Base-by-base conservation (phyloP, 2,113 vertebrate species). In the Pseudopipra pipra region DNA sequence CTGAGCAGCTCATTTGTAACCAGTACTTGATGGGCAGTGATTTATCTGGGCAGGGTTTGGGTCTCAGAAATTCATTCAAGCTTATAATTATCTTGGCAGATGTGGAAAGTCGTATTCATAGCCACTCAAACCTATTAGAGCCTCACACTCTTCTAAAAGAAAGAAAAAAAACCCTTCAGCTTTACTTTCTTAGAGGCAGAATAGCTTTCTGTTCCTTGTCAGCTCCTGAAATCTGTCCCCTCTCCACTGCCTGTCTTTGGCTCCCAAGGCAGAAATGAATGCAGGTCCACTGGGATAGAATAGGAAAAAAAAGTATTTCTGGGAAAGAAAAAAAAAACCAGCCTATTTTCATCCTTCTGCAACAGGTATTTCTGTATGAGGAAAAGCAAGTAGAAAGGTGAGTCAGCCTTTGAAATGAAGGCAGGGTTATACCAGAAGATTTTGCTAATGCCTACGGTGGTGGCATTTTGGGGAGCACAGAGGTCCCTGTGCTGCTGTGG, bases 41-140 rank as follows among this genome's bases (percentile, higher is more conserved):
- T 96, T 89, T 95, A 68, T 87, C 68, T 75, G 61, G 61, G 25
- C 63, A 75, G 86, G 16, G 10, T 84, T 72, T 86, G 58, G 55
- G 52, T 74, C 62, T 96, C 84, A 89, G 91, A 85, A 95, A 87
- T 78, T 68, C 76, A 46, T 91, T 96, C 70, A 82, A 89, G 73
- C 86, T 90, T 92, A 72, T 92, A 92, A 94, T 92, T 93, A 75
- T 47, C 80, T 89, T 95, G 76, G 61, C 41, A 19, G 77, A 71
- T 56, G 62, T 85, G 77, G 73, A 77, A 87, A 95, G 76, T 81
- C 58, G 31, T 59, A 92, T 85, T 92, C 52, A 56, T 21, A 65
- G 83, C 21, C 59, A 20, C 56, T 92, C 68, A 89, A 85, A 89
- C 24, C 52, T 25, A 91, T 92, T 87, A 92, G 37, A 81, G 49